Evolutionary conservation across 2,797 vertebrate species (phyloP).

Genomic region (Miichthys miiuy): DNA sequence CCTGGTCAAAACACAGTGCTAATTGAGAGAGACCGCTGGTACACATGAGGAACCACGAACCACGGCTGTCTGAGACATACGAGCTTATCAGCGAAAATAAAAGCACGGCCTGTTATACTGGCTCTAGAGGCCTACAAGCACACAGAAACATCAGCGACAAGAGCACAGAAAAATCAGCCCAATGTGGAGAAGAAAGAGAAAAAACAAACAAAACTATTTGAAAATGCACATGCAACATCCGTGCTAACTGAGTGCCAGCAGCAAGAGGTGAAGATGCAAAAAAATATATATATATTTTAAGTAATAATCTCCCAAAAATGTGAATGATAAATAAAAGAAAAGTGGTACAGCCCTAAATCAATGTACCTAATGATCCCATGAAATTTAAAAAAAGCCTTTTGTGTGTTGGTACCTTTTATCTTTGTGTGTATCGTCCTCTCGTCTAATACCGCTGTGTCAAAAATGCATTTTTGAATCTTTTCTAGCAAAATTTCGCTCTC

Average conservation of each 20-base stretch:
- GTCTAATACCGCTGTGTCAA: neutral
- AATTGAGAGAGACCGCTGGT: neutral
- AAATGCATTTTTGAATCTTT: neutral
- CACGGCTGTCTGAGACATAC: neutral
- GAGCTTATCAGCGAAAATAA: neutral
- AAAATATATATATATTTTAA: conserved; percentile 7
- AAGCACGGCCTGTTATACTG: neutral
- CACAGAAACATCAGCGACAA: conserved; percentile 25
- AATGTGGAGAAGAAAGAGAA: neutral
- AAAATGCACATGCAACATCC: conserved; percentile 3
- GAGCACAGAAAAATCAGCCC: conserved; percentile 44
- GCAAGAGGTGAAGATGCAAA: conserved; percentile 5
- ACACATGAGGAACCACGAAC: neutral
- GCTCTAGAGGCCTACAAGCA: conserved; percentile 44
- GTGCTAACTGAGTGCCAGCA: neutral
- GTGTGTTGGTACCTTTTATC: neutral
- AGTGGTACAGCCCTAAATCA: conserved; percentile 7
- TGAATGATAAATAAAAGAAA: conserved; percentile 22
- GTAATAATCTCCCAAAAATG: conserved; percentile 44
- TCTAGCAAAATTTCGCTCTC: neutral
- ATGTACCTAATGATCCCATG: neutral
- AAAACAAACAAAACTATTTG: neutral
- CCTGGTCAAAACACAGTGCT: conserved; percentile 22
- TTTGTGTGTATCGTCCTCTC: neutral
- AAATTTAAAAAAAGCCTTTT: neutral